These are phyloP conservation scores for Ischnus inquisitorius DNA, from an alignment of 2,888 invertebrate species.

Conservation along the genomic window DNA sequence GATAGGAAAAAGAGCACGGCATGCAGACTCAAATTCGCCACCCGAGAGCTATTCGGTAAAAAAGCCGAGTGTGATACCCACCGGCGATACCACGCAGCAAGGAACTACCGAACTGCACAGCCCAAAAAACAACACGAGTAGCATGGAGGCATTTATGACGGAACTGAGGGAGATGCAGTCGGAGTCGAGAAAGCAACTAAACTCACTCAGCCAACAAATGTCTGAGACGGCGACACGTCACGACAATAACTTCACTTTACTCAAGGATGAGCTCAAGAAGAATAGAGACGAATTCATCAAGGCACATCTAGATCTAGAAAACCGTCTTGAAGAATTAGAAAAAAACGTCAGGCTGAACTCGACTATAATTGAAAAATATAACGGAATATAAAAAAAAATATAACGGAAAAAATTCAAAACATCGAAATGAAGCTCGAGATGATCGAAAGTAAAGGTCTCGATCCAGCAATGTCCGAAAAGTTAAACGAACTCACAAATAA, in stretches of 20 bases:
- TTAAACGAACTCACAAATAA: conserved; percentile 21
- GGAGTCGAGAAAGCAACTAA: conserved; percentile 22
- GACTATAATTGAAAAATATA: conserved; percentile 18
- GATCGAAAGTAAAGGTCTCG: conserved; percentile 17
- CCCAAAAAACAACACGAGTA: no score
- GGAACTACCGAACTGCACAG: no score
- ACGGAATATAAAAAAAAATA: no score
- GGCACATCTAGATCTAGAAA: not conserved
- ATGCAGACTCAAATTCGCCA: no score
- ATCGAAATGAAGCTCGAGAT: conserved; percentile 18
- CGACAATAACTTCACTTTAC: conserved; percentile 18
- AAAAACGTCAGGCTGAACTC: conserved; percentile 1
- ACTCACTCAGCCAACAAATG: conserved; percentile 14
- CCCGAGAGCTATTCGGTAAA: no score
- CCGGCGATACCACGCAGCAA: no score
- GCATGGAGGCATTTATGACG: conserved; percentile 23
- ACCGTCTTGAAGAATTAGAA: conserved; percentile 2
- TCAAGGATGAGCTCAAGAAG: conserved; percentile 24
- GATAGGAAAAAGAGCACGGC: no score
- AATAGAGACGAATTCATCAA: conserved; percentile 26
- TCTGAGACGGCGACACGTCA: conserved; percentile 8
- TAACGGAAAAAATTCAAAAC: conserved; percentile 11
- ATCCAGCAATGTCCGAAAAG: conserved; percentile 18
- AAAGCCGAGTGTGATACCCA: no score
- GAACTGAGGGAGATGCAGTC: conserved; percentile 25